These are phyloP conservation scores for Lepus americanus DNA, from an alignment of 2,113 vertebrate genomes.

Conservation along the genomic window DNA sequence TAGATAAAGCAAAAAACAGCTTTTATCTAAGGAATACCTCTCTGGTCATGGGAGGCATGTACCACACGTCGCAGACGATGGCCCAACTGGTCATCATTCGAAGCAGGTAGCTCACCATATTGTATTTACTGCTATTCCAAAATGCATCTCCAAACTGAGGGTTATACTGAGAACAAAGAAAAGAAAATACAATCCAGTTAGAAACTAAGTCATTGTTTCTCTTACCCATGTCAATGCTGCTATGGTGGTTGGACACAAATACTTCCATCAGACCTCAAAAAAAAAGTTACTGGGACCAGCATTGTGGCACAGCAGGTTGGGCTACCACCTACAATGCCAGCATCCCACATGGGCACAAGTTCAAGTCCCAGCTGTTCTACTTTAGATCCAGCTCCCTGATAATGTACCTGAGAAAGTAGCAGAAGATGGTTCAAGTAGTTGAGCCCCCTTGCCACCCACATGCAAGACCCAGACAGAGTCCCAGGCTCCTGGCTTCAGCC, in stretches of 20 bases:
- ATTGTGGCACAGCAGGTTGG: too few species aligned
- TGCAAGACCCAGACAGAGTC: too few species aligned
- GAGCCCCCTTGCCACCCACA: too few species aligned
- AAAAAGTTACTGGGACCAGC: neutral
- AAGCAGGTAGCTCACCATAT: constrained; percentile 95
- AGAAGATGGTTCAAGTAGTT: too few species aligned
- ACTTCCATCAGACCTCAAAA: neutral
- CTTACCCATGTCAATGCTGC: neutral
- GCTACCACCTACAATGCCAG: too few species aligned
- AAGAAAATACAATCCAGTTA: neutral
- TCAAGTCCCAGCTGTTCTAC: too few species aligned
- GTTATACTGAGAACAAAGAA: constrained; percentile 91
- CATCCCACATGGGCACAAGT: too few species aligned
- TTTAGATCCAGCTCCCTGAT: too few species aligned
- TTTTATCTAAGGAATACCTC: constrained; percentile 87
- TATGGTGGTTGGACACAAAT: neutral
- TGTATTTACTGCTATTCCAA: constrained; percentile 97
- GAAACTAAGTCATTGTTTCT: neutral
- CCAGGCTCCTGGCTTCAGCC: too few species aligned
- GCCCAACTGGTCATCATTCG: constrained; percentile 99
- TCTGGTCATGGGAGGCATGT: constrained; percentile 95
- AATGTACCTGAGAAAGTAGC: too few species aligned
- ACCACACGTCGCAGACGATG: constrained; percentile 97
- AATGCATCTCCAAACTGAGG: constrained; percentile 97
- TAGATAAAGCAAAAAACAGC: neutral